Conservation (phyloP, 2,113 vertebrate species). For the Leptobrachium ailaonicum region DNA sequence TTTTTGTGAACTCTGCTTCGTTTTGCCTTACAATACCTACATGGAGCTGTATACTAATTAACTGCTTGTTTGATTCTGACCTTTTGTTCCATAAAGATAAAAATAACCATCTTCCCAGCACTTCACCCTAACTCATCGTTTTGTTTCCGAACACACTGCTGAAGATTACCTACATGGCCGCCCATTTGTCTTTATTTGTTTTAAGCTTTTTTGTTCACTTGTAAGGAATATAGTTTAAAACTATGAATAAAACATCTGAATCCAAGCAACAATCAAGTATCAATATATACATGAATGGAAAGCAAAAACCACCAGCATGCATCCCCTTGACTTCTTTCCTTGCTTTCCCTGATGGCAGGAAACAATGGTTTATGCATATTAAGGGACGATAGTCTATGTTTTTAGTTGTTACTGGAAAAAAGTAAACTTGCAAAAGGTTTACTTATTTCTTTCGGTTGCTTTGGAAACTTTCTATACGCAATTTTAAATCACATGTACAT, state of each 20-base stretch:
- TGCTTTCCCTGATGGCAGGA: background rate
- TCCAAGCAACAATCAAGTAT: constrained; percentile 21
- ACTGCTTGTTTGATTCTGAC: no score
- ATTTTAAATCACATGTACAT: background rate
- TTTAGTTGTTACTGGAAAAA: background rate
- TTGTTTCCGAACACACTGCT: no score
- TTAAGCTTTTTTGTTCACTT: background rate
- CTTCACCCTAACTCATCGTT: no score
- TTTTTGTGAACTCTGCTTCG: no score
- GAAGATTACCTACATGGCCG: no score
- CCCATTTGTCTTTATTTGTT: no score
- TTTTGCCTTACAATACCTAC: no score
- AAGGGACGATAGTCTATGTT: background rate
- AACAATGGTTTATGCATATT: constrained; percentile 5
- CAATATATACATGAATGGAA: constrained; percentile 11
- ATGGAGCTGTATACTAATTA: no score
- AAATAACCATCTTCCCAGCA: no score
- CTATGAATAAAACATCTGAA: constrained; percentile 38
- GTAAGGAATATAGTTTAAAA: constrained; percentile 13
- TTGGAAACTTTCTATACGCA: background rate
- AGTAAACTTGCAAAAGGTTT: background rate
- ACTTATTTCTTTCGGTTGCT: background rate
- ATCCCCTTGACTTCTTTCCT: constrained; percentile 1
- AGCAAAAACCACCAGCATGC: constrained; percentile 13
- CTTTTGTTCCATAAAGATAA: no score